Base-by-base conservation (phyloP, 2,797 vertebrate genomes). In the Lagorchestes hirsutus region DNA sequence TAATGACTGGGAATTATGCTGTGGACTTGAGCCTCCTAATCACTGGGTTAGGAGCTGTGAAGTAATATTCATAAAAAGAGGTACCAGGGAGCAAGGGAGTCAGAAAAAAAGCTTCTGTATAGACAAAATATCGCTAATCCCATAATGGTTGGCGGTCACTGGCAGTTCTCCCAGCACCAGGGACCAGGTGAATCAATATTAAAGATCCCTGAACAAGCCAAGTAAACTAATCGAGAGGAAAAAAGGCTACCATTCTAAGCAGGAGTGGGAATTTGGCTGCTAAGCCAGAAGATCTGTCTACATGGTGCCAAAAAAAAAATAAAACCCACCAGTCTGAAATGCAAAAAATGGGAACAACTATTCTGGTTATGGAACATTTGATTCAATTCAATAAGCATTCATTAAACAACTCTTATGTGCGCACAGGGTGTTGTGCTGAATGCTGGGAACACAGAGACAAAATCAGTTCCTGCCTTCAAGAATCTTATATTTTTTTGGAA, bases 121-220 rank as follows among this genome's bases (percentile, higher is more conserved):
- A 96, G 95, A 98, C 95, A 97, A 96, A 98, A 98, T 97, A 96
- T 91, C 94, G 90, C 96, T 98, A 98, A 97, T 97, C 95, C 93
- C 95, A 1, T 96, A 98, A 98, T 95, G 98, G 96, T 59, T 94
- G 95, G 93, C 97, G 95, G 96, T 93, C 92, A 54, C 97, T 98
- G 97, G 96, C 97, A 98, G 96, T 34, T 91, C 3, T 98, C 96
- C 98, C 97, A 95, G 95, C 95, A n/a, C 40, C 96, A 95, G 96
- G 94, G 95, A 97, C 97, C 96, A 98, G 90, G 91, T 29, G 95
- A 97, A 96, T 97, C 97, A 95, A 98, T 97, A 97, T 96, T 98
- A 96, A 94, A 96, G 67, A 97, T 93, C 94, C 87, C 93, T 92
- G 96, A 92, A 95, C 1, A 98, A 97, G 92, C 14, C 57, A 93